phyloP scores from a whole-genome alignment of 1,140 invertebrate species.

The Asbolus verrucosus region DNA sequence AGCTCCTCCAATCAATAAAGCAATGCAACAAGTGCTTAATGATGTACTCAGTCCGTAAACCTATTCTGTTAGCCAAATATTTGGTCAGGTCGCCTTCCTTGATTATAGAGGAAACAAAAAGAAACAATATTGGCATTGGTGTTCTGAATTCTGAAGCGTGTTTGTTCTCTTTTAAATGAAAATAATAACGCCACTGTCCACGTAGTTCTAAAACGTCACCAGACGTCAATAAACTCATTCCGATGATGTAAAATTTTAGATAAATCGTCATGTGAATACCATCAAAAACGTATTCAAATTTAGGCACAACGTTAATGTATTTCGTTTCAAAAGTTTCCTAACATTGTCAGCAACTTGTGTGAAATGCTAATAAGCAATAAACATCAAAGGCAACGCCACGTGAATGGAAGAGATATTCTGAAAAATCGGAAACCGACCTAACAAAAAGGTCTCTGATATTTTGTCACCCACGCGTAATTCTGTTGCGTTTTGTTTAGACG shows the following conservation, averaged over 20 bases:
- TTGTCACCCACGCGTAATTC: neutral
- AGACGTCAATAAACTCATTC: neutral
- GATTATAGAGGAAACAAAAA: constrained; percentile 36
- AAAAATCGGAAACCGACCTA: neutral
- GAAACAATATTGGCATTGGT: constrained; percentile 38
- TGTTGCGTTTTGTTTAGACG: constrained; percentile 4
- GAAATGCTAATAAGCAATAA: constrained; percentile 9
- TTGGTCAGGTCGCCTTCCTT: constrained; percentile 40
- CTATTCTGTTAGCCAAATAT: constrained; percentile 41
- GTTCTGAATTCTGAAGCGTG: neutral
- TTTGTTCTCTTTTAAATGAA: neutral
- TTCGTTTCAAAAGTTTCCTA: constrained; percentile 2
- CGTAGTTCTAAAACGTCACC: neutral
- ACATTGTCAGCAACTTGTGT: neutral
- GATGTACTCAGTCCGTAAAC: constrained; percentile 40
- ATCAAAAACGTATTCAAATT: constrained; percentile 8
- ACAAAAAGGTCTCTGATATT: neutral
- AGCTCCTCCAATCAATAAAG: constrained; percentile 30
- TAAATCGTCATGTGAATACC: neutral
- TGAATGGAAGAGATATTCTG: neutral
- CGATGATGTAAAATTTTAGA: neutral
- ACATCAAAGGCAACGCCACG: constrained; percentile 2
- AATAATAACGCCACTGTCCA: neutral
- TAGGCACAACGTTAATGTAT: neutral
- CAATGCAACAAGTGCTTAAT: constrained; percentile 47